Evolutionary conservation across 2,888 invertebrate genomes (phyloP).

Genomic region (Hemaris fuciformis): DNA sequence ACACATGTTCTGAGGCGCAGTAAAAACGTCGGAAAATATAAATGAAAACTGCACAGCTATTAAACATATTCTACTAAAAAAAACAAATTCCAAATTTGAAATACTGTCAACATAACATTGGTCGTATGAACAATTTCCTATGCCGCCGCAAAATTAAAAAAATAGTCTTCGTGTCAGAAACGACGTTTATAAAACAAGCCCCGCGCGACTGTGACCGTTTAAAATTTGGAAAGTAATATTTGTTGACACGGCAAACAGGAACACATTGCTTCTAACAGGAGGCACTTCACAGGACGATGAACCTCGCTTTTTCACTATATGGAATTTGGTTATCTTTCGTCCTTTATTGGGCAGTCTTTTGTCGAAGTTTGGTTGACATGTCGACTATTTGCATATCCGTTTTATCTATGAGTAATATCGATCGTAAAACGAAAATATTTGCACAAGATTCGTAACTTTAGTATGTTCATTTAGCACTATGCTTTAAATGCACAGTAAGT

Average conservation of each 20-base stretch:
- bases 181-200: not conserved
- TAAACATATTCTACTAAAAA: no score
- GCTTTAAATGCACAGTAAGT: not conserved
- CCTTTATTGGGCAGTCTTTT: not conserved
- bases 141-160: not conserved
- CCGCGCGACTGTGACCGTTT: not conserved
- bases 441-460: not conserved
- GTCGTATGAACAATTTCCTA: not conserved
- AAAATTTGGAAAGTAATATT: slow-evolving; percentile 35
- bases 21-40: not conserved
- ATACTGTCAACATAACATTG: not conserved
- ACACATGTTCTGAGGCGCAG: not conserved
- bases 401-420: not conserved
- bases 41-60: not conserved
- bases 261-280: slow-evolving; percentile 37
- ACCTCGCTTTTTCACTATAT: slow-evolving; percentile 24
- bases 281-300: slow-evolving; percentile 38
- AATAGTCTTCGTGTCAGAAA: not conserved
- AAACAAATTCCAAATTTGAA: no score
- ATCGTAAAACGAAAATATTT: not conserved
- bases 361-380: not conserved
- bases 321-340: not conserved
- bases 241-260: slow-evolving; percentile 46
- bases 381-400: not conserved
- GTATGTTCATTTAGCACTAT: not conserved